Evolutionary conservation across 2,113 vertebrate genomes (phyloP).

Genomic region (Zonotrichia leucophrys): DNA sequence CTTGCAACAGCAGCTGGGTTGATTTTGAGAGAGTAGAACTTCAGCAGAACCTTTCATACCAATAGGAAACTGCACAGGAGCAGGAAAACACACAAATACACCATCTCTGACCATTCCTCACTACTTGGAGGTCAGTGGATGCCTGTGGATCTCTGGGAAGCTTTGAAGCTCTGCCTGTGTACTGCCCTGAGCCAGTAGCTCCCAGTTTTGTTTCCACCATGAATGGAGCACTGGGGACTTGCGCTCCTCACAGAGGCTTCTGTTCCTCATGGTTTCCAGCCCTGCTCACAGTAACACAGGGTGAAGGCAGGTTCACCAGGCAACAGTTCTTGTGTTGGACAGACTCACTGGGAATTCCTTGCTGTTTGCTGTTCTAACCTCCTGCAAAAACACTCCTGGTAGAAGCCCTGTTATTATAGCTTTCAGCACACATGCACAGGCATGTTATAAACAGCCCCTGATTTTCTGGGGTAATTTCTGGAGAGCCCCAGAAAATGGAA

Average conservation of each 20-base stretch:
- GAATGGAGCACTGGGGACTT: neutral
- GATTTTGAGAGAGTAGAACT: neutral
- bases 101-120: neutral
- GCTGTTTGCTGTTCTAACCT: neutral
- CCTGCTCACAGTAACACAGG: neutral
- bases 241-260: fast-evolving
- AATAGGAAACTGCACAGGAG: neutral
- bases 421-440: neutral
- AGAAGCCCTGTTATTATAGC: neutral
- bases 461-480: neutral
- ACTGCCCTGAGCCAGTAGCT: neutral
- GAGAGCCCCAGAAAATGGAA: neutral
- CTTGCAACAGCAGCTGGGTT: neutral
- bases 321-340: neutral
- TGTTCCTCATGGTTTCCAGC: neutral
- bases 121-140: neutral
- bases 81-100: neutral
- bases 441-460: neutral
- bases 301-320: neutral
- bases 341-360: neutral
- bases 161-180: neutral
- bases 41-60: neutral
- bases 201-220: neutral
- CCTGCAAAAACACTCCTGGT: neutral
- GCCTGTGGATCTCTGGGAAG: fast-evolving